phyloP scores from a whole-genome alignment of 2,888 invertebrate genomes.

The Tetragonisca angustula region DNA sequence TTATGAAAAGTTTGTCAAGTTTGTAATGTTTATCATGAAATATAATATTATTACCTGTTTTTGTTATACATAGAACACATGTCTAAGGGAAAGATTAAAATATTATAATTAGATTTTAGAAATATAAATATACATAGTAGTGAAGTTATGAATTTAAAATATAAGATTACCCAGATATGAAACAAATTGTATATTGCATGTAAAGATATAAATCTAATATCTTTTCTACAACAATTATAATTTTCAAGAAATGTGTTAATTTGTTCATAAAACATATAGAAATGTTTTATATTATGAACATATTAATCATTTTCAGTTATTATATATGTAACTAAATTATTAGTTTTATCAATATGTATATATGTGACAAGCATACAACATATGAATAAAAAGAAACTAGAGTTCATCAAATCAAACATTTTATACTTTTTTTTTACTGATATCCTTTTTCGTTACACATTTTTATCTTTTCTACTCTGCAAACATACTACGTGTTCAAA shows the following conservation, averaged over 20 bases:
- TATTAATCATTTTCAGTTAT: neutral
- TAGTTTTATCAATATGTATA: neutral
- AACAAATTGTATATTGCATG: neutral
- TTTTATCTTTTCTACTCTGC: neutral
- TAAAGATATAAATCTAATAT: neutral
- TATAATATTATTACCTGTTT: neutral
- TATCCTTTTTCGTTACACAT: neutral
- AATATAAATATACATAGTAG: neutral
- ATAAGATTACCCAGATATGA: neutral
- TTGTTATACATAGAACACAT: neutral
- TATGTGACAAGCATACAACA: conserved; percentile 14
- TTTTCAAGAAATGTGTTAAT: neutral
- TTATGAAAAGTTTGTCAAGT: neutral
- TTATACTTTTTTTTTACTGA: neutral
- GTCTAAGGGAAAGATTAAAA: neutral
- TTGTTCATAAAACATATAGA: neutral
- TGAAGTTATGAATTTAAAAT: neutral
- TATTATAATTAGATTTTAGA: conserved; percentile 7
- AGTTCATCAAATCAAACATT: neutral
- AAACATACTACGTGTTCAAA: neutral
- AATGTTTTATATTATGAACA: neutral
- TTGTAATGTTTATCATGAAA: neutral
- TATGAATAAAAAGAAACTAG: conserved; percentile 26
- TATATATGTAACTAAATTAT: conserved; percentile 1
- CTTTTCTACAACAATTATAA: neutral